Base-by-base conservation (phyloP, 2,888 invertebrate species). In the Nomada ferruginata region DNA sequence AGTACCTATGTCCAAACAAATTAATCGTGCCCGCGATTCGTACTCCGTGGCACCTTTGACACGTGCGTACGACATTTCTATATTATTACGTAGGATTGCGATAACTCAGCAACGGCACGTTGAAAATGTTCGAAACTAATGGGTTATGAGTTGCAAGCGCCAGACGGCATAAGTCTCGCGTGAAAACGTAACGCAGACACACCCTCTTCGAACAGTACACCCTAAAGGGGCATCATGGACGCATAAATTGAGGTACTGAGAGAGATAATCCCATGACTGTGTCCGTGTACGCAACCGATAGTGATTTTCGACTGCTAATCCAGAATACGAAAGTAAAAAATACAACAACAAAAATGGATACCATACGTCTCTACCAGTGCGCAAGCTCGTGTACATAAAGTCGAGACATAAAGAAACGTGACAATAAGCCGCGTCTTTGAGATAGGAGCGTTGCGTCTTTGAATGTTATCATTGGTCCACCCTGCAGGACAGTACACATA, bases 381-480 rank as follows among this genome's bases (percentile, higher is more conserved):
- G 55, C 36, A 64, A 63, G 44, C 77, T 69, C 69, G 77, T 15
- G 65, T 79, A 74, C 20, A 20, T 20, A 20, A 20, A 20, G 20
- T 20, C 20, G 20, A 20, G 71, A 57, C 81, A 81, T 85, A 85
- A 86, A 79, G 72, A 75, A 74, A 72, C 69, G 59, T 42, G 47
- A 42, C 80, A 84, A 87, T 87, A 87, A 85, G 66, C 29, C 68
- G 63, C 64, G 78, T 73, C 72, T 75, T 75, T 68, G 65, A 53
- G 82, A 87, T 83, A 82, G 50, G 36, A 64, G 53, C 52, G 29
- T 50, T 26, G 70, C 57, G 71, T 71, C 76, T 69, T 73, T 75
- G 72, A 86, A 88, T 74, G 79, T 82, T 87, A 87, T 88, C 87
- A 66, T 64, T 7, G 36, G 36, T 72, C 59, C 74, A 85, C 77